A percentile compares a stretch with the other conserved stretches of the same genome.
Evolutionary conservation across 2,888 invertebrate species (phyloP).

Genomic region (Norana najaformis): DNA sequence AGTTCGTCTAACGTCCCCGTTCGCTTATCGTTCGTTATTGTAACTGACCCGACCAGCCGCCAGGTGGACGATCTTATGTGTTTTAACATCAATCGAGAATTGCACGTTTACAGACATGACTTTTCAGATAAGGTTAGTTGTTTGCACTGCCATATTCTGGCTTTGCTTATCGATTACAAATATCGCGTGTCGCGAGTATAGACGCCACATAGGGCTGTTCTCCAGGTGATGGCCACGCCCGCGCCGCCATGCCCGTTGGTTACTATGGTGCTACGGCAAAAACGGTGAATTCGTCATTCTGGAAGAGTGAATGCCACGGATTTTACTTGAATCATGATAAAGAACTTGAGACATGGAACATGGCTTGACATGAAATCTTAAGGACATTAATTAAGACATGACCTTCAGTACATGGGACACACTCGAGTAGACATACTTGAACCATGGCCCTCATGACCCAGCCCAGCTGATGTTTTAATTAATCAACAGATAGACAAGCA

Average conservation of each 20-base stretch:
- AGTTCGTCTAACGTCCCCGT: constrained; percentile 71
- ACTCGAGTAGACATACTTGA: not conserved
- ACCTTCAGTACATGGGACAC: not conserved
- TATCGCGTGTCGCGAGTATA: not conserved
- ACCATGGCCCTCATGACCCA: not conserved
- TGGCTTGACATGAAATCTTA: not conserved
- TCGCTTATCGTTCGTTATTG: constrained; percentile 70
- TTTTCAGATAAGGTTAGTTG: constrained; percentile 85
- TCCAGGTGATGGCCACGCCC: not conserved
- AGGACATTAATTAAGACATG: not conserved
- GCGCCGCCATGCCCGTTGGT: not conserved
- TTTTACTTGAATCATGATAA: not conserved
- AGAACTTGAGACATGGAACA: not conserved
- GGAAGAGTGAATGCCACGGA: not conserved
- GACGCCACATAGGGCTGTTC: not conserved
- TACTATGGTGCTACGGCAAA: not conserved
- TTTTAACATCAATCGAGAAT: constrained; percentile 95
- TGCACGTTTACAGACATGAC: constrained; percentile 95
- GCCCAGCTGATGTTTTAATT: not conserved
- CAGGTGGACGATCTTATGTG: constrained; percentile 74
- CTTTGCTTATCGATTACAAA: not conserved
- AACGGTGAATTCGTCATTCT: not conserved
- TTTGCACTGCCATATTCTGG: not conserved
- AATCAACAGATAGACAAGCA: not conserved
- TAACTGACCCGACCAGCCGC: not conserved